Conservation (phyloP, 2,113 vertebrate species). For the Nycticebus coucang region DNA sequence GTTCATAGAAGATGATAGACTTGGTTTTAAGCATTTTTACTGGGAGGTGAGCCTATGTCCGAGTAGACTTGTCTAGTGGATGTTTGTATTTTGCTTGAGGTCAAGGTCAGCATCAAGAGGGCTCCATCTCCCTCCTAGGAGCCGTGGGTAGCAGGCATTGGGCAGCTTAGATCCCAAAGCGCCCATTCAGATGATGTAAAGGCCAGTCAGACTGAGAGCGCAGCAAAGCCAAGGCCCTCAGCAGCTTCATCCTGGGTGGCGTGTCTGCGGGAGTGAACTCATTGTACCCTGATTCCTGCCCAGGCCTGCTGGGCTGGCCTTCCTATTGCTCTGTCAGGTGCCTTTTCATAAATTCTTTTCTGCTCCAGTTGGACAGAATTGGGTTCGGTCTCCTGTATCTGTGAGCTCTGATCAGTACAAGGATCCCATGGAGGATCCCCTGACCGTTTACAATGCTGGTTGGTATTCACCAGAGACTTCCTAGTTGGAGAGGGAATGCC, state of each 20-base stretch:
- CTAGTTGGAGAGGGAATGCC: not conserved
- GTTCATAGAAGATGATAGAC: not conserved
- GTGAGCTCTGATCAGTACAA: not conserved
- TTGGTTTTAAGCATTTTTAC: not conserved
- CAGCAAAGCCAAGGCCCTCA: no score
- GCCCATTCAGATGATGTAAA: fast-evolving
- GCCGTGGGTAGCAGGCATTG: not conserved
- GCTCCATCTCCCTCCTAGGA: not conserved
- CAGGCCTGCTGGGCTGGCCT: not conserved
- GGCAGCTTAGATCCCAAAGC: not conserved
- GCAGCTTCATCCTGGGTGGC: not conserved
- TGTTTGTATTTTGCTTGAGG: not conserved
- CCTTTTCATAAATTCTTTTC: not conserved
- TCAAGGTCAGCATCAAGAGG: not conserved
- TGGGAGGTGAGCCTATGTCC: not conserved
- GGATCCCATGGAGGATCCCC: not conserved
- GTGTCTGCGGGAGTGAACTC: not conserved
- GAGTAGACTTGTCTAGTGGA: not conserved
- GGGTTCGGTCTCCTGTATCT: not conserved
- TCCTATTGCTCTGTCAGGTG: not conserved
- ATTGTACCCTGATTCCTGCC: not conserved
- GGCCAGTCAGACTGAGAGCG: not conserved
- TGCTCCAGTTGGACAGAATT: not conserved
- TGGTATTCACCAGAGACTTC: not conserved
- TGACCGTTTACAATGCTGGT: not conserved